Base-by-base conservation (phyloP, 2,888 invertebrate species). In the Zele albiditarsus region DNA sequence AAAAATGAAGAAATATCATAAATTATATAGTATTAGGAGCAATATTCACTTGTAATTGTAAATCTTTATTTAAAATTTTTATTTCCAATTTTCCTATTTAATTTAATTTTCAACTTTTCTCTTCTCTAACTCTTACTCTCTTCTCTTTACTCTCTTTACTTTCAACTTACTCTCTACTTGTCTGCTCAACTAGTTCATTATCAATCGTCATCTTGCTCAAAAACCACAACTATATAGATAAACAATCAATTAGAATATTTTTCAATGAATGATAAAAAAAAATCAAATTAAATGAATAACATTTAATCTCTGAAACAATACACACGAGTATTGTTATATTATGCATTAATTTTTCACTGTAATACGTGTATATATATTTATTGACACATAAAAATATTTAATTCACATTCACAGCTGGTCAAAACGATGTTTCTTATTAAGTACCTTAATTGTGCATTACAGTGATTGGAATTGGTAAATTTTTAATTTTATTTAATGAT, bases 171-270 rank as follows among this genome's bases (percentile, higher is more conserved):
- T 31, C 31, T 31, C 4, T 8, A 31, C 8, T 63, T 80, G 74
- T 82, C 79, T 80, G 85, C 85, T 85, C 85, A 85, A 85, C 82
- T 85, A 85, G 84, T 78, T 82, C 80, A 82, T 80, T 73, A 63
- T 20, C 69, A 71, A 63, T 66, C 49, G 71, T 63, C 58, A 72
- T 71, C 67, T 78, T 78, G 75, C 77, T 78, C 77, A 78, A 77
- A 72, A 65, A 58, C 20, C 8, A 25, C 6, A 5, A n/a, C n/a
- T 16, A 46, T 46, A 16, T 46, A n/a, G 46, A 71, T 69, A 72
- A 73, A 31, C 72, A 27, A 62, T 46, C 33, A 38, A 70, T 71
- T 33, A 63, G 65, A 38, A 31, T 33, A 49, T n/a, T 31, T 68
- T 57, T 57, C 38, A 70, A 53, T 79, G 70, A 73, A 74, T 74